A percentile compares a stretch with the other conserved stretches of the same genome.
Evolutionary conservation across 1,140 invertebrate species (phyloP).

Genomic region (Bombus superbus): DNA sequence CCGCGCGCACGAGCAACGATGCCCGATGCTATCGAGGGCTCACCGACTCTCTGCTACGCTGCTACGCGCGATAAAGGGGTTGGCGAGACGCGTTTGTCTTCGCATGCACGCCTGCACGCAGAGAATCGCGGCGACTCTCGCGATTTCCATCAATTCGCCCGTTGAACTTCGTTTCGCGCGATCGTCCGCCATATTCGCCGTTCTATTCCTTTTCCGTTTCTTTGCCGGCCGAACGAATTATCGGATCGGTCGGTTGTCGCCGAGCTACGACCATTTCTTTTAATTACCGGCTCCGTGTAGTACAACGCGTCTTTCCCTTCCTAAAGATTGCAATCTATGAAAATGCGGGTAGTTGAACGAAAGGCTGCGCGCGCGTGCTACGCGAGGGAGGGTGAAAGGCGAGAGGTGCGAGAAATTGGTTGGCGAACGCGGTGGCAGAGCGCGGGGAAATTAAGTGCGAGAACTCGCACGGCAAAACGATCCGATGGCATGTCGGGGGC

Average conservation of each 20-base stretch:
- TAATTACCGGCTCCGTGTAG: constrained; percentile 27
- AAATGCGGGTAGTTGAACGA: constrained; percentile 36
- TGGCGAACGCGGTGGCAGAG: constrained; percentile 26
- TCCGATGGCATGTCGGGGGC: constrained; percentile 62
- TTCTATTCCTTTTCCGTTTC: too few relatives aligned
- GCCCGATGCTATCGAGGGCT: constrained; percentile 47
- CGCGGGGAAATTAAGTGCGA: constrained; percentile 61
- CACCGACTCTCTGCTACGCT: background rate
- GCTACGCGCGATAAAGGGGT: constrained; percentile 20
- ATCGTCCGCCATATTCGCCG: background rate
- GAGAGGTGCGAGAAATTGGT: constrained; percentile 52
- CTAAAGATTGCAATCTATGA: constrained; percentile 60
- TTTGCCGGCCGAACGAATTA: background rate
- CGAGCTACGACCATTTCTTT: constrained; percentile 10
- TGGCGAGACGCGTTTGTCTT: constrained; percentile 36
- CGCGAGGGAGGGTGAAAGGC: constrained; percentile 1
- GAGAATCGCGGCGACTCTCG: background rate
- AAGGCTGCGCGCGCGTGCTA: background rate
- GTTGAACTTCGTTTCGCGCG: background rate
- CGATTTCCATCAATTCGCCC: background rate
- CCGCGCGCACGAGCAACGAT: constrained; percentile 43
- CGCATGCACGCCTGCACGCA: background rate
- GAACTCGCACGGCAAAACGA: constrained; percentile 59
- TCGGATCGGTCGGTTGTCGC: too few relatives aligned
- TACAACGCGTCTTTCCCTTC: constrained; percentile 26